Evolutionary conservation across 2,113 vertebrate genomes (phyloP).

Genomic region (Actenoides lindsayi): DNA sequence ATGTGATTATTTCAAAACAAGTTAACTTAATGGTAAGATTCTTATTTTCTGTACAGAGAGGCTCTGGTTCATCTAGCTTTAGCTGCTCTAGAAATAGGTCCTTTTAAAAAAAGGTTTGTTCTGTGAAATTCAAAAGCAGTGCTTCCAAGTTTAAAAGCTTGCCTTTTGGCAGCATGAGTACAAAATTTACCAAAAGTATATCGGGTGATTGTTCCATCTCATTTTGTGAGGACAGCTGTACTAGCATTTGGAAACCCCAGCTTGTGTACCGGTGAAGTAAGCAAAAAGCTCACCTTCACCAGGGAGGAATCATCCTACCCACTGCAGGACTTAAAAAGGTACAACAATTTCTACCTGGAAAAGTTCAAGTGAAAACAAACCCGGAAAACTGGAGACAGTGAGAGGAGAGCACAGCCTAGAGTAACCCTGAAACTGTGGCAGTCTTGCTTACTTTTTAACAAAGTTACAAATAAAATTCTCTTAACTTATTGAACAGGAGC

Average conservation of each 20-base stretch:
- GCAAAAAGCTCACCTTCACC: constrained; percentile 41
- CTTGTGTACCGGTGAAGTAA: background rate
- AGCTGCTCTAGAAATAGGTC: constrained; percentile 30
- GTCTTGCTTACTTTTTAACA: background rate
- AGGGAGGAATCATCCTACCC: constrained; percentile 49
- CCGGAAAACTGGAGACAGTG: background rate
- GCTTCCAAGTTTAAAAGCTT: constrained; percentile 5
- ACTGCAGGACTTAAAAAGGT: constrained; percentile 41
- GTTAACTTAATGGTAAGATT: constrained; percentile 52
- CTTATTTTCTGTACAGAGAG: constrained; percentile 53
- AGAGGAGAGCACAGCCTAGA: background rate
- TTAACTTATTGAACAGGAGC: background rate
- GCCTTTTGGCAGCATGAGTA: background rate
- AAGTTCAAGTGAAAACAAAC: constrained; percentile 31
- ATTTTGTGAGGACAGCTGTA: constrained; percentile 11
- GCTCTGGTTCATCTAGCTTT: constrained; percentile 34
- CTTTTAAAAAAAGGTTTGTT: background rate
- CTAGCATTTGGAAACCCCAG: constrained; percentile 55
- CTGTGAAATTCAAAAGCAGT: constrained; percentile 26
- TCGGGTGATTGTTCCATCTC: constrained; percentile 3
- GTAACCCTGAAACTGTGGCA: background rate
- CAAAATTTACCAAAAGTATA: constrained; percentile 6
- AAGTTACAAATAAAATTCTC: background rate
- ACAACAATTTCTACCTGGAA: constrained; percentile 38
- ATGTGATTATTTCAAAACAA: constrained; percentile 43